phyloP scores from a whole-genome alignment of 2,113 vertebrate species.

The Pygoscelis adeliae region DNA sequence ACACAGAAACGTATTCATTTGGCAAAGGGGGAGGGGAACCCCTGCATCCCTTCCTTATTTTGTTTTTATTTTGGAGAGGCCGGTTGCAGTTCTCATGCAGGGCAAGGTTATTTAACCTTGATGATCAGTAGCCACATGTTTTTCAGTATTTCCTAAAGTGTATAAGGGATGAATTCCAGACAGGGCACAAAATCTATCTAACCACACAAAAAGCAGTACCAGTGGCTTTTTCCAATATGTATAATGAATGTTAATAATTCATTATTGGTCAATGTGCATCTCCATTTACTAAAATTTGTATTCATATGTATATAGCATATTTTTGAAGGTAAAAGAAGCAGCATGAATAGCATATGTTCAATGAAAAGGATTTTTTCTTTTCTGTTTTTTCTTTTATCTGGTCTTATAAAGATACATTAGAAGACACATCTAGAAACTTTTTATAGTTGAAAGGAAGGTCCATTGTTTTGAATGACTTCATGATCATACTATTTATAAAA shows the following conservation, averaged over 20 bases:
- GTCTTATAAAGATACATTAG: neutral
- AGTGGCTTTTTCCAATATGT: neutral
- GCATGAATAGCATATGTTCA: neutral
- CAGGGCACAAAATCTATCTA: neutral
- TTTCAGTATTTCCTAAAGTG: neutral
- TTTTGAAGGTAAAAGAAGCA: neutral
- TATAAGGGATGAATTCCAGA: slow-evolving; percentile 14
- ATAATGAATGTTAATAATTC: neutral
- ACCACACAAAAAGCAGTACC: neutral
- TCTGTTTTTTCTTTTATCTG: neutral
- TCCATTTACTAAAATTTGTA: neutral
- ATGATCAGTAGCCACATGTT: neutral
- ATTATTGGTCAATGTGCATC: neutral
- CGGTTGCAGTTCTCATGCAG: neutral
- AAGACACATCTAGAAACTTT: slow-evolving; percentile 5
- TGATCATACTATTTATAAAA: slow-evolving; percentile 74
- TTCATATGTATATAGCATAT: neutral
- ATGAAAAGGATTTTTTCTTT: neutral
- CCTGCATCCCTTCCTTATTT: slow-evolving; percentile 21
- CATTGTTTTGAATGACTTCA: slow-evolving; percentile 70
- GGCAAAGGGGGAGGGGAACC: neutral
- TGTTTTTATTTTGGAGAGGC: slow-evolving; percentile 9
- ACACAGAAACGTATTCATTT: neutral
- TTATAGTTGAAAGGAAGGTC: slow-evolving; percentile 61
- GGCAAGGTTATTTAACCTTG: neutral